Conservation (phyloP, 2,888 invertebrate species). For the Zele albiditarsus region DNA sequence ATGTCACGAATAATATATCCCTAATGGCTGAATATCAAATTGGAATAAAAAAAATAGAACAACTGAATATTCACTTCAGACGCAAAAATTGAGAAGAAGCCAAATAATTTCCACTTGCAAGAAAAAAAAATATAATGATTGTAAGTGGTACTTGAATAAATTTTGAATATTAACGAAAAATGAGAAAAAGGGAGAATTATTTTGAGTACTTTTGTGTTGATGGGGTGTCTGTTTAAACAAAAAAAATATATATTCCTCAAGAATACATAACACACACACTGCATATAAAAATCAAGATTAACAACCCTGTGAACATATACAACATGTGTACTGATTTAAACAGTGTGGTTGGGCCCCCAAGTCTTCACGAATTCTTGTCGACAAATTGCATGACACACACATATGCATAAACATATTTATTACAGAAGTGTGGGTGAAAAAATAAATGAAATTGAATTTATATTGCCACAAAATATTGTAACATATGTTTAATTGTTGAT, state of each 20-base stretch:
- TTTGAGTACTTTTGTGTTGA: not conserved
- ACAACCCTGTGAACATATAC: conserved; percentile 60
- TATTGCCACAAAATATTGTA: not conserved
- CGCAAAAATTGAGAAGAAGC: not conserved
- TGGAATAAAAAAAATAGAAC: not conserved
- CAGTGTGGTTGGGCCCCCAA: conserved; percentile 56
- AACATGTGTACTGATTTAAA: conserved; percentile 64
- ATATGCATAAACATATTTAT: conserved; percentile 40
- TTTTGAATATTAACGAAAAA: not conserved
- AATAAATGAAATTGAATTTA: not conserved
- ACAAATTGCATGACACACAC: conserved; percentile 48
- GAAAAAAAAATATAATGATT: not conserved
- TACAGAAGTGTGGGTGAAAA: not conserved
- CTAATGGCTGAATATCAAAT: not conserved
- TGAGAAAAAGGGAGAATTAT: conserved; percentile 5
- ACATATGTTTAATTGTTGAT: not conserved
- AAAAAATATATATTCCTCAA: conserved; percentile 42
- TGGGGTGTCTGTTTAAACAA: conserved; percentile 56
- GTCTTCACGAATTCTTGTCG: conserved; percentile 49
- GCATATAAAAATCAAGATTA: conserved; percentile 63
- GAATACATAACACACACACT: conserved; percentile 51
- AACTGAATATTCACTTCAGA: not conserved
- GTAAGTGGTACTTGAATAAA: not conserved
- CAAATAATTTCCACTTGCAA: not conserved
- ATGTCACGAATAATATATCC: conserved; percentile 13